Conservation (phyloP, 2,113 vertebrate species). For the Poeciliopsis prolifica region DNA sequence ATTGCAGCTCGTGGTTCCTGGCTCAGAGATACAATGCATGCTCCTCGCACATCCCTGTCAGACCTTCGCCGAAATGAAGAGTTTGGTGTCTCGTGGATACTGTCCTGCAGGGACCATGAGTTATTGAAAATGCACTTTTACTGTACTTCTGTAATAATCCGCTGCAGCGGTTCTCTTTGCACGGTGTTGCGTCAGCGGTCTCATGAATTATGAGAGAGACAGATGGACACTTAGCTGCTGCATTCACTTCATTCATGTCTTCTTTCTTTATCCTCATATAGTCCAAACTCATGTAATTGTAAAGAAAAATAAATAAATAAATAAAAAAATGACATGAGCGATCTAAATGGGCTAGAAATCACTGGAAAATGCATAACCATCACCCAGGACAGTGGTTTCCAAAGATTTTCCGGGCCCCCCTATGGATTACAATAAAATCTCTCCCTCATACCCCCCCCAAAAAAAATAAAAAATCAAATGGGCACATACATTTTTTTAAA, state of each 20-base stretch:
- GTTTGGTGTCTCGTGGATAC: conserved; percentile 34
- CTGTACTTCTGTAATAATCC: conserved; percentile 50
- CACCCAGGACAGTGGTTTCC: too few species aligned
- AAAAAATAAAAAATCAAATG: too few species aligned
- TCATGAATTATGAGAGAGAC: conserved; percentile 48
- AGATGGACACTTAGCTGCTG: conserved; percentile 32
- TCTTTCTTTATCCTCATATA: conserved; percentile 12
- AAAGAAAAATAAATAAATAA: too few species aligned
- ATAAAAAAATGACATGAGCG: not conserved
- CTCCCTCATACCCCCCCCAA: too few species aligned
- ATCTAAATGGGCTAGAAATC: not conserved
- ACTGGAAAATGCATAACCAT: not conserved
- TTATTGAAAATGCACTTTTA: conserved; percentile 33
- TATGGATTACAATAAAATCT: too few species aligned
- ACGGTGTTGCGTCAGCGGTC: conserved; percentile 59
- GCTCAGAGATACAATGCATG: conserved; percentile 19
- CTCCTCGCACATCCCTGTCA: conserved; percentile 11
- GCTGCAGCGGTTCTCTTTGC: conserved; percentile 51
- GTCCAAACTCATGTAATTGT: not conserved
- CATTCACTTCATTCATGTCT: conserved; percentile 17
- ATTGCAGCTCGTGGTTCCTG: conserved; percentile 32
- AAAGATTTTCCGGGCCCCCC: too few species aligned
- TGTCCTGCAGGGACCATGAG: conserved; percentile 27
- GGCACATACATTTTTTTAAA: too few species aligned
- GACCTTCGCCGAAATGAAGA: conserved; percentile 11